These are phyloP conservation scores for Mythimna ferrago DNA, from an alignment of 2,888 invertebrate genomes.

Conservation along the genomic window DNA sequence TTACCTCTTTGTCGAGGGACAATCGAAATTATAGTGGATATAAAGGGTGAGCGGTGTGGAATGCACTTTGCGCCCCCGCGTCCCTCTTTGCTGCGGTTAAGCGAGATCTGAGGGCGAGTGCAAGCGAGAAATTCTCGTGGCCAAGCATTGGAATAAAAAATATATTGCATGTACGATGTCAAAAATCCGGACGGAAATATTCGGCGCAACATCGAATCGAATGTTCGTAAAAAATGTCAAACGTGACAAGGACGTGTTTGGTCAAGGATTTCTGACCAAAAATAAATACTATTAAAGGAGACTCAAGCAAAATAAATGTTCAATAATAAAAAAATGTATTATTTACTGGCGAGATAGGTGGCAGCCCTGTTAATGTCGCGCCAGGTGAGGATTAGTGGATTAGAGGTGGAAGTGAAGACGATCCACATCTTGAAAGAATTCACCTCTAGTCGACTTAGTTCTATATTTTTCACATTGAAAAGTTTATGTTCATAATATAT, in stretches of 20 bases:
- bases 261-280: neutral
- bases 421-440: conserved; percentile 47
- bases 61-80: conserved; percentile 46
- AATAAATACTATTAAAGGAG: neutral
- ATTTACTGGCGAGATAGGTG: conserved; percentile 13
- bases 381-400: conserved; percentile 56
- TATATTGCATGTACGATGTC: conserved; percentile 13
- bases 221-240: conserved; percentile 4
- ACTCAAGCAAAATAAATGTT: neutral
- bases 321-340: conserved; percentile 5
- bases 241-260: neutral
- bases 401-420: conserved; percentile 47
- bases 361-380: conserved; percentile 47
- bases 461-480: conserved; percentile 23
- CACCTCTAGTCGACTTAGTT: conserved; percentile 14
- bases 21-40: conserved; percentile 52
- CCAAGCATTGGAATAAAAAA: conserved; percentile 33
- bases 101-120: conserved; percentile 42
- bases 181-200: conserved; percentile 16
- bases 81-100: conserved; percentile 45
- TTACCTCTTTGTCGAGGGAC: conserved; percentile 21
- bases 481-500: neutral
- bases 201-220: neutral
- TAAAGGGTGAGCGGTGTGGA: conserved; percentile 48
- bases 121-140: conserved; percentile 33